Conservation (phyloP, 2,888 invertebrate species). For the Pammene aurita region DNA sequence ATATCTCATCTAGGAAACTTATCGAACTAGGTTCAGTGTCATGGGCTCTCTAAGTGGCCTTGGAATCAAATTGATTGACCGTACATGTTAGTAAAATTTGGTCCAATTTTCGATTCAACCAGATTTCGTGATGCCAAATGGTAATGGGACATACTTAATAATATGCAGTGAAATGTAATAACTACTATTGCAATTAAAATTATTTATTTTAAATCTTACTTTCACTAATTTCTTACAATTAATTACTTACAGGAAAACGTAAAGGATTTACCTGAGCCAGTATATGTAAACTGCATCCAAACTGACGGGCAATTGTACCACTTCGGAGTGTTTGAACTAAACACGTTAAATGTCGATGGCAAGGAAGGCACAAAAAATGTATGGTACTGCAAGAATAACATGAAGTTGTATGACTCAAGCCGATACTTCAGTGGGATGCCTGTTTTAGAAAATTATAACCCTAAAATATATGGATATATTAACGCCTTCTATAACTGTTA, state of each 20-base stretch:
- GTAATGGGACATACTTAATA: neutral
- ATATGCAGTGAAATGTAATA: constrained; percentile 8
- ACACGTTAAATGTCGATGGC: constrained; percentile 87
- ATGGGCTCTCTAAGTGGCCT: no score
- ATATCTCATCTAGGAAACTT: no score
- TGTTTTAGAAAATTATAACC: constrained; percentile 88
- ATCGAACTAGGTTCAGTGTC: no score
- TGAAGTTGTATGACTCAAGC: constrained; percentile 86
- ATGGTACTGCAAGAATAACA: constrained; percentile 88
- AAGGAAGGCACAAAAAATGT: constrained; percentile 87
- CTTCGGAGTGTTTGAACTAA: constrained; percentile 93
- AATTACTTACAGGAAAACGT: constrained; percentile 79
- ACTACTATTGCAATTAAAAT: constrained; percentile 39
- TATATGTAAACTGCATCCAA: constrained; percentile 92
- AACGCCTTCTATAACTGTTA: constrained; percentile 90
- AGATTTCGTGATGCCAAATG: no score
- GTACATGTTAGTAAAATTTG: no score
- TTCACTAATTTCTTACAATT: constrained; percentile 41
- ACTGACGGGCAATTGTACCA: constrained; percentile 90
- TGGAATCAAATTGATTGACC: no score
- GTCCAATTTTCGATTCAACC: no score
- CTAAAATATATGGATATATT: constrained; percentile 89
- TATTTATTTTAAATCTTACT: constrained; percentile 40
- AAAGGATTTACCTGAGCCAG: constrained; percentile 87
- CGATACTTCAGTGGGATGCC: constrained; percentile 86